Conservation (phyloP, 1,140 invertebrate species). For the Alviniconcha marisindica region DNA sequence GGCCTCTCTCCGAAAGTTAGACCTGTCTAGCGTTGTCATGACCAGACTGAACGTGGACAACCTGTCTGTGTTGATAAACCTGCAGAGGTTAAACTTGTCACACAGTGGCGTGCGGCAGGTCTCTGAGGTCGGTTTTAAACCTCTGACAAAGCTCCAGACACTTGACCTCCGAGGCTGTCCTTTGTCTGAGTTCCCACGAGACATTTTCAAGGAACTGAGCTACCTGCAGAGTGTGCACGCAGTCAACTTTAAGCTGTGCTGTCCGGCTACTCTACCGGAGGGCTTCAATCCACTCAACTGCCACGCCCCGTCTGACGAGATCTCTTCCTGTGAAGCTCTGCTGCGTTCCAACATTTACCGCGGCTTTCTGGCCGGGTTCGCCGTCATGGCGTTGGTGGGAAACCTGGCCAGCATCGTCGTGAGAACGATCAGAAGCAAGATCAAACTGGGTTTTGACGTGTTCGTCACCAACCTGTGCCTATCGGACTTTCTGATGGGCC, state of each 20-base stretch:
- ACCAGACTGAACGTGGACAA: no score
- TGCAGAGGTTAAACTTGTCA: no score
- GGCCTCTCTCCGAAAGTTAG: no score
- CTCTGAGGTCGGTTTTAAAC: no score
- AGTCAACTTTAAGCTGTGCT: slow-evolving; percentile 34
- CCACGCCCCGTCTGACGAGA: not conserved
- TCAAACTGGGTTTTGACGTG: not conserved
- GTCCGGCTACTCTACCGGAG: not conserved
- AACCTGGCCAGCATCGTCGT: not conserved
- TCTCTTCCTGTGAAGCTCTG: slow-evolving; percentile 25
- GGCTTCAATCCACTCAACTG: not conserved
- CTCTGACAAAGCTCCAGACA: no score
- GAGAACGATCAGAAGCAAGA: not conserved
- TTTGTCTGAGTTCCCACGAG: not conserved
- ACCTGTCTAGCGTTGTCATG: no score
- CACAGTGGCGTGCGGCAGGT: no score
- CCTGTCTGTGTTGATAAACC: no score
- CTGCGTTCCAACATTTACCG: slow-evolving; percentile 2
- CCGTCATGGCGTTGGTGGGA: not conserved
- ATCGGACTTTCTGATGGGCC: slow-evolving; percentile 19
- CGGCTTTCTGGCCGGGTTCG: not conserved
- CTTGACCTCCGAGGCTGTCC: slow-evolving; percentile 8
- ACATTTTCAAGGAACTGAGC: not conserved
- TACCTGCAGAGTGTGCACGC: not conserved
- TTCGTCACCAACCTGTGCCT: slow-evolving; percentile 2